These are phyloP conservation scores for Spialia ferax DNA, from an alignment of 2,888 invertebrate species.

Conservation along the genomic window DNA sequence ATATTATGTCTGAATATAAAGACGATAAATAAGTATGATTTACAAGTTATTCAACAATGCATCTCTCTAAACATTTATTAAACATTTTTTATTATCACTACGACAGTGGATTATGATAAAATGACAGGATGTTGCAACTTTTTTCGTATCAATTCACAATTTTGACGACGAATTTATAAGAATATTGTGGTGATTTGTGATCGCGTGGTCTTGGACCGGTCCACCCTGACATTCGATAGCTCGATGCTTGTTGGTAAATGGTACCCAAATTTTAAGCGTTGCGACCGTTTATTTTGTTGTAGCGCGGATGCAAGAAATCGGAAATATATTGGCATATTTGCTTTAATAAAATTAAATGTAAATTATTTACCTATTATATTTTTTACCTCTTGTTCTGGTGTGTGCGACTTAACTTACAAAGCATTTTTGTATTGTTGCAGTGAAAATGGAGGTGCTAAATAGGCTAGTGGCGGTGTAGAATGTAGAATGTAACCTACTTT, in stretches of 20 bases:
- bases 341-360: not conserved
- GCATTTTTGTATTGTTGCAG: constrained; percentile 64
- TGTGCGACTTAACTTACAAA: not conserved
- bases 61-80: not conserved
- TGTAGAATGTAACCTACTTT: no score
- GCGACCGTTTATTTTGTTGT: constrained; percentile 29
- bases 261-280: constrained; percentile 45
- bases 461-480: no score
- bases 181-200: constrained; percentile 23
- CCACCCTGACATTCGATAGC: constrained; percentile 74
- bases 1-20: not conserved
- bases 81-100: not conserved
- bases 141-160: no score
- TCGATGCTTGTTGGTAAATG: constrained; percentile 54
- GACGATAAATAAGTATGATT: not conserved
- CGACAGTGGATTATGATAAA: not conserved
- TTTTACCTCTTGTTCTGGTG: not conserved
- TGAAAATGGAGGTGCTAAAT: constrained; percentile 87
- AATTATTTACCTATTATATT: not conserved
- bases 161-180: no score
- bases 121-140: constrained; percentile 19
- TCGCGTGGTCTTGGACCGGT: constrained; percentile 52
- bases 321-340: constrained; percentile 3
- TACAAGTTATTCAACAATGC: no score
- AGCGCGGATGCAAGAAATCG: constrained; percentile 6